These are phyloP conservation scores for Gryllus bimaculatus DNA, from an alignment of 1,140 invertebrate genomes.

Conservation along the genomic window DNA sequence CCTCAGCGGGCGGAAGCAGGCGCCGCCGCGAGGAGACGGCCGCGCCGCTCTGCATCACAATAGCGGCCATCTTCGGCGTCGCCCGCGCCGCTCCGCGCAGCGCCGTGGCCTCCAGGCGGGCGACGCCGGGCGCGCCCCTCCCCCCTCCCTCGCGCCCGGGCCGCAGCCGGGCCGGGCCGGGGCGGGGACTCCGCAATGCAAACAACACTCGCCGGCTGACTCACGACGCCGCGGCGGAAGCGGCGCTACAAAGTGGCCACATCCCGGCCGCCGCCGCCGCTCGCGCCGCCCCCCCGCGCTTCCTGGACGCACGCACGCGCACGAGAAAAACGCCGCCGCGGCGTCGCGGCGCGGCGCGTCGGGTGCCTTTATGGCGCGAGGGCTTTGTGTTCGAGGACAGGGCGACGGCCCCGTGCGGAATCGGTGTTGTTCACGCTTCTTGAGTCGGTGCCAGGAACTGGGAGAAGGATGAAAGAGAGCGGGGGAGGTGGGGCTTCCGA, in stretches of 20 bases:
- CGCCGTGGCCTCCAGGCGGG: no score
- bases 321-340: background rate
- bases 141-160: no score
- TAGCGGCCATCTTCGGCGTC: background rate
- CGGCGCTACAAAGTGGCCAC: background rate
- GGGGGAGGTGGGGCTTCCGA: background rate
- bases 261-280: background rate
- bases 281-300: background rate
- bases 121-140: no score
- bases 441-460: background rate
- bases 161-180: no score
- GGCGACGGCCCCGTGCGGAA: no score
- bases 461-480: background rate
- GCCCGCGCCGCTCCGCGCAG: no score
- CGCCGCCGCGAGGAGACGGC: no score
- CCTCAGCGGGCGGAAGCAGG: background rate
- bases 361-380: background rate
- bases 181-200: background rate
- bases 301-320: background rate
- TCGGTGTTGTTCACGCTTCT: no score
- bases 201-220: background rate
- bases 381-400: background rate
- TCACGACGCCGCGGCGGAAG: background rate
- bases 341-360: no score
- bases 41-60: background rate